phyloP scores from a whole-genome alignment of 2,888 invertebrate genomes.

The Ommatoiulus sabulosus region DNA sequence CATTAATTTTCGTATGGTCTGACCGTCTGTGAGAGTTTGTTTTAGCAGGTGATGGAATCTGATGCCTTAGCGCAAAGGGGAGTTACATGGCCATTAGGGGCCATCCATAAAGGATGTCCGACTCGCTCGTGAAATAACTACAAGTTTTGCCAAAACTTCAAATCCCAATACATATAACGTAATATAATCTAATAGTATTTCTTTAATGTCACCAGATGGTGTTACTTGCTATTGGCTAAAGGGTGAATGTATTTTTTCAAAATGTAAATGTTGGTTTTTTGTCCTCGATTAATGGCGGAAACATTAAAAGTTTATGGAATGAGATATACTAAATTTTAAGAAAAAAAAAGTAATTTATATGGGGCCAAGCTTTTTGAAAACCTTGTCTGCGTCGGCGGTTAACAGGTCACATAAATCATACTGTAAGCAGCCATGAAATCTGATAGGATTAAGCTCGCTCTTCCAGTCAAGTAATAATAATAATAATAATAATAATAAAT shows the following conservation, averaged over 20 bases:
- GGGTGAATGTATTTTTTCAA: too few species aligned
- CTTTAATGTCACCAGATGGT: too few species aligned
- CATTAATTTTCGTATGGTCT: not conserved
- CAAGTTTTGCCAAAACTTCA: too few species aligned
- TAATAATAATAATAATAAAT: not conserved
- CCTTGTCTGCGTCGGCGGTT: not conserved
- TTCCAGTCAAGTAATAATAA: not conserved
- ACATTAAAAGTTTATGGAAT: not conserved
- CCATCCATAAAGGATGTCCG: too few species aligned
- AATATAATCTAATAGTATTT: too few species aligned
- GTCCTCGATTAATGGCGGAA: slow-evolving; percentile 1
- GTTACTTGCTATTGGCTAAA: too few species aligned
- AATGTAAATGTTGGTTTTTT: not conserved
- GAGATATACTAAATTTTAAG: not conserved
- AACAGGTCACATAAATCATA: not conserved
- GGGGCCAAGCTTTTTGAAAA: not conserved
- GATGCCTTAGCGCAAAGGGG: not conserved
- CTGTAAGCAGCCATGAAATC: not conserved
- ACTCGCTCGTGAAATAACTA: too few species aligned
- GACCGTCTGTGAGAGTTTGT: not conserved
- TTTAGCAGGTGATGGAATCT: not conserved
- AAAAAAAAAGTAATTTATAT: not conserved
- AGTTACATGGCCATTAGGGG: not conserved
- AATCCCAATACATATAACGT: too few species aligned
- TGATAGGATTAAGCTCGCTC: not conserved